phyloP scores from a whole-genome alignment of 1,140 invertebrate genomes.

The Orchesella cincta region DNA sequence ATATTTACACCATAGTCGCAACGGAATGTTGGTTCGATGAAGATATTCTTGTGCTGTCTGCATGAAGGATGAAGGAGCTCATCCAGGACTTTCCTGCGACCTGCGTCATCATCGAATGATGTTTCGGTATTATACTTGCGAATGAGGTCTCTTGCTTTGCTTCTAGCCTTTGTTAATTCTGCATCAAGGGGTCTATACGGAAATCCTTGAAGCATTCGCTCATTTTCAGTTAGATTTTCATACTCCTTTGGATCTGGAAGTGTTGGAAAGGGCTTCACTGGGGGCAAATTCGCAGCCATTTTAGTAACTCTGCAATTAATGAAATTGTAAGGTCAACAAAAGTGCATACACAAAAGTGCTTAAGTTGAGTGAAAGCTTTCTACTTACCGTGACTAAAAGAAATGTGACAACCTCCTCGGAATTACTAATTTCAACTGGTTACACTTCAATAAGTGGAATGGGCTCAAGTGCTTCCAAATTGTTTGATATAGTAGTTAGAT shows the following conservation, averaged over 20 bases:
- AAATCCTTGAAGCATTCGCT: conserved; percentile 45
- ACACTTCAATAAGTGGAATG: too few species aligned
- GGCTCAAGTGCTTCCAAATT: too few species aligned
- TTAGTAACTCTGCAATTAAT: too few species aligned
- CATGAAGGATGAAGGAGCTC: conserved; percentile 40
- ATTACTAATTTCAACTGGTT: too few species aligned
- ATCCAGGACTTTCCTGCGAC: conserved; percentile 13
- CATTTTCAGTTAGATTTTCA: conserved; percentile 42
- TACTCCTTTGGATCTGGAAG: conserved; percentile 34
- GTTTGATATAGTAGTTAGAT: too few species aligned
- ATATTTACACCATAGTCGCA: conserved; percentile 45
- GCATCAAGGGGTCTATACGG: conserved; percentile 35
- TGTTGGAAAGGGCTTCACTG: neutral
- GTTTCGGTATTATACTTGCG: conserved; percentile 30
- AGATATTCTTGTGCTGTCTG: conserved; percentile 33
- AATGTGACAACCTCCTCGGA: too few species aligned
- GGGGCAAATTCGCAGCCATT: neutral
- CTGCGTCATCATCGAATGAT: conserved; percentile 26
- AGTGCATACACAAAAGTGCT: too few species aligned
- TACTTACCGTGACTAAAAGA: too few species aligned
- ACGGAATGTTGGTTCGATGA: conserved; percentile 39
- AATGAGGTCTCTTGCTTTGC: conserved; percentile 20
- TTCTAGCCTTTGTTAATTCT: conserved; percentile 17
- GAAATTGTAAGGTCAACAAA: too few species aligned
- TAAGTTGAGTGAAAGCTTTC: too few species aligned